Evolutionary conservation across 2,113 vertebrate species (phyloP), one percentile per base, ranked within the genome.

Genomic region (Elephantulus edwardii): DNA sequence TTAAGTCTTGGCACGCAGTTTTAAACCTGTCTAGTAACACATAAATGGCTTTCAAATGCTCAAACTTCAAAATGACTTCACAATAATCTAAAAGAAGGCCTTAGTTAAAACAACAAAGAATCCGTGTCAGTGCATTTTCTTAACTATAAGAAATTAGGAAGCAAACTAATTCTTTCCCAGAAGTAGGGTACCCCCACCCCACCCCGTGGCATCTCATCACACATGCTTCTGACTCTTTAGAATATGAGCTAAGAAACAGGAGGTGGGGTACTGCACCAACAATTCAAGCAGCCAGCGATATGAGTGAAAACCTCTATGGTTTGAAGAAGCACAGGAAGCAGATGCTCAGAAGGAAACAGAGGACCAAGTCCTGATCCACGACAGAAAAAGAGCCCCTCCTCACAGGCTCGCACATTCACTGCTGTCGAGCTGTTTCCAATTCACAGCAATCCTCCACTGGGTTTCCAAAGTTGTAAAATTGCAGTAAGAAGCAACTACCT

Each of bases 51-150:
- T 46, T 83, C 60, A 81, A 92, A 71, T n/a, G 48, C 58, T 92
- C 40, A 81, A 87, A 74, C 26, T 50, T 91, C 16, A 79, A 90
- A 89, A 72, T 60, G 13, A 60, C 42, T 58, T 78, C 89, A 50
- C 44, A 78, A 83, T 46, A 74, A 83, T 38, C 50, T n/a, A 50
- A 62, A 68, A 56, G 42, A 16, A 83, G 64, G 66, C 16, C 2
- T 82, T 28, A 17, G 40, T 50, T 60, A 90, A 30, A 87, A 79
- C 38, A 90, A 83, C 30, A 71, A 90, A 85, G 42, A 85, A 83
- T 54, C 1, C 68, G 82, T 72, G 74, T 83, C 33, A 80, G 78
- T 20, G 24, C 33, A 46, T 71, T 80, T 83, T 88, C 86, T 86
- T 40, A 81, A 64, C 35, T 24, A 71, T 10, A 7, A 64, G 40